These are phyloP conservation scores for Intellagama lesueurii DNA, from an alignment of 2,797 vertebrate species.

Conservation along the genomic window DNA sequence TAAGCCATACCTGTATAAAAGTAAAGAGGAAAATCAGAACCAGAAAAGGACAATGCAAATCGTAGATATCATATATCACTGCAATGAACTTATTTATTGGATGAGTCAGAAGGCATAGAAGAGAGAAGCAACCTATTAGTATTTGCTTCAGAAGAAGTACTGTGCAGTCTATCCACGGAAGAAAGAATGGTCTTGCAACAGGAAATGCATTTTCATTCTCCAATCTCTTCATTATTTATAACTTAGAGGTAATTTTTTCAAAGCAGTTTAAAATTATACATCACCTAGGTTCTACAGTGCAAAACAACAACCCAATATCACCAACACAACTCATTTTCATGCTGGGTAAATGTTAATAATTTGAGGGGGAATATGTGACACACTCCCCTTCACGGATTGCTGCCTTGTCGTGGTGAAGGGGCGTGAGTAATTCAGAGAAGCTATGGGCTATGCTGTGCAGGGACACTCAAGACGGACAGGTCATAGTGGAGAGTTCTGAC, in stretches of 20 bases:
- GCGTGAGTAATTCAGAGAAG: no score
- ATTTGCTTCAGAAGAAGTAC: conserved; percentile 7
- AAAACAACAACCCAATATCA: not conserved
- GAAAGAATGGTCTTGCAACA: not conserved
- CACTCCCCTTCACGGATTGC: no score
- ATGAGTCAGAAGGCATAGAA: not conserved
- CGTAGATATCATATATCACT: not conserved
- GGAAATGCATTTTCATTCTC: no score
- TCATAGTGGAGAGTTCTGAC: no score
- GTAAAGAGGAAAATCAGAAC: conserved; percentile 6
- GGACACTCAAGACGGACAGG: no score
- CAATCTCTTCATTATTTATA: no score
- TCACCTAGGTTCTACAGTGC: not conserved
- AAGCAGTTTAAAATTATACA: not conserved
- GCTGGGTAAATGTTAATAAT: no score
- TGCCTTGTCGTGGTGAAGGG: no score
- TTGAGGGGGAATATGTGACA: no score
- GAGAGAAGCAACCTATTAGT: not conserved
- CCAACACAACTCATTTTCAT: no score
- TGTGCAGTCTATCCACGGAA: not conserved
- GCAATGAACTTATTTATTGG: not conserved
- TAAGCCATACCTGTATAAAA: not conserved
- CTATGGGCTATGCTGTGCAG: no score
- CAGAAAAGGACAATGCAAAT: not conserved
- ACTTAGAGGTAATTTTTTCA: conserved; percentile 4